Evolutionary conservation across 2,113 vertebrate genomes (phyloP).

Genomic region (Ondatra zibethicus): DNA sequence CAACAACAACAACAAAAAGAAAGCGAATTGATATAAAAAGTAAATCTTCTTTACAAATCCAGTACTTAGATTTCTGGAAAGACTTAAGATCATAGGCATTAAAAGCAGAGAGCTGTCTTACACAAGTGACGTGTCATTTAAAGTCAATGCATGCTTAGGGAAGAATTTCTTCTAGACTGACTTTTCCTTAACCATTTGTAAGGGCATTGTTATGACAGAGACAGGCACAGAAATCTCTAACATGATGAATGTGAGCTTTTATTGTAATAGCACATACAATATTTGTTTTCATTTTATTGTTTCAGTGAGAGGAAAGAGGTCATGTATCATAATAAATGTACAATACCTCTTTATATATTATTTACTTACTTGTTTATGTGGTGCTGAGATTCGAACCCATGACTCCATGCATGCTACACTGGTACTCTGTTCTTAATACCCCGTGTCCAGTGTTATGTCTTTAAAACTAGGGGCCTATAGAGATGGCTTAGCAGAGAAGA

Average conservation of each 20-base stretch:
- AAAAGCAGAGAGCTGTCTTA: not conserved
- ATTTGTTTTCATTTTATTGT: not conserved
- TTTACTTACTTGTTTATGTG: not conserved
- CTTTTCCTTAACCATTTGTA: constrained; percentile 4
- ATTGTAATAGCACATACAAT: constrained; percentile 7
- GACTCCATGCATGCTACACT: not conserved
- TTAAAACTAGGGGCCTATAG: not conserved
- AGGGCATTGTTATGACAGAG: not conserved
- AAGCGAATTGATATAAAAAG: constrained; percentile 33
- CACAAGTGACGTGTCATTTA: not conserved
- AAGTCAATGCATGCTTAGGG: constrained; percentile 35
- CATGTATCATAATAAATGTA: not conserved
- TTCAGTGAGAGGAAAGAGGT: not conserved
- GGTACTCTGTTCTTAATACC: not conserved
- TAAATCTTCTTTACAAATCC: constrained; percentile 30
- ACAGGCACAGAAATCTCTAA: not conserved
- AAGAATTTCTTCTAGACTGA: not conserved
- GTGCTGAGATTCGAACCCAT: too few species aligned
- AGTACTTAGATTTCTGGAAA: constrained; percentile 31
- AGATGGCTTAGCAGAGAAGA: not conserved
- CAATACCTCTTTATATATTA: not conserved
- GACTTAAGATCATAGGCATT: not conserved
- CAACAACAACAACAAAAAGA: too few species aligned
- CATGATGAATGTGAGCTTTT: not conserved
- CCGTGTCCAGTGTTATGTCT: not conserved